Base-by-base conservation (phyloP, 2,888 invertebrate genomes). In the Harpalus rufipes region DNA sequence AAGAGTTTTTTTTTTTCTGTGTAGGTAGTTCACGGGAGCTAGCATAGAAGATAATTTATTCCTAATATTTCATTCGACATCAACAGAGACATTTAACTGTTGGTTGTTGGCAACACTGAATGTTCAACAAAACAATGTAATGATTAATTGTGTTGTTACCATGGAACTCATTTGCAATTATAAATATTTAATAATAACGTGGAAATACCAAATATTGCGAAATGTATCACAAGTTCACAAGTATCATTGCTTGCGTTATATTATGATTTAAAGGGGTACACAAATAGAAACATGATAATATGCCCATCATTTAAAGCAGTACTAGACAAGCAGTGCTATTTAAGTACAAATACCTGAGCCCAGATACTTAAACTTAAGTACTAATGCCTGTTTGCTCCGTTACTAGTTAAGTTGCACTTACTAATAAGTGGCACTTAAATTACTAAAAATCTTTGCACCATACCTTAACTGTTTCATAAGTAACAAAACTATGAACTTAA, bases 131-230 rank as follows among this genome's bases (percentile, higher is more conserved):
- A 18, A 74, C 18, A 74, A 74, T 44, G 44, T 16, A 74, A 25
- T 78, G 78, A 81, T 81, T 81, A 81, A 81, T 81, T 78, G 78
- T 25, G 14, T n/a, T 18, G 41, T 63, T 81, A 65, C 18, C 63
- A 12, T 16, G 16, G 18, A 21, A 32, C 81, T 81, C 63, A 81
- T 81, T 81, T 81, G 81, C 81, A 81, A 81, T 81, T 81, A 61
- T 79, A 39, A 79, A 39, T 79, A 44, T 51, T 10, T 12, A 76
- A 76, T 72, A 41, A 72, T 2, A 32, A 72, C 44, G 41, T 72
- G 39, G 39, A 51, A 74, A 74, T 74, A 68, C 68, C 39, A 74
- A 74, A 74, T 44, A 74, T 74, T 68, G 68, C 68, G 39, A 68
- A 74, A 16, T 59, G 4, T 59, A 59, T 16, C 59, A 51, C 44